A percentile compares a stretch with the other conserved stretches of the same genome.
Evolutionary conservation across 2,113 vertebrate species (phyloP).

Genomic region (Datnioides undecimradiatus): DNA sequence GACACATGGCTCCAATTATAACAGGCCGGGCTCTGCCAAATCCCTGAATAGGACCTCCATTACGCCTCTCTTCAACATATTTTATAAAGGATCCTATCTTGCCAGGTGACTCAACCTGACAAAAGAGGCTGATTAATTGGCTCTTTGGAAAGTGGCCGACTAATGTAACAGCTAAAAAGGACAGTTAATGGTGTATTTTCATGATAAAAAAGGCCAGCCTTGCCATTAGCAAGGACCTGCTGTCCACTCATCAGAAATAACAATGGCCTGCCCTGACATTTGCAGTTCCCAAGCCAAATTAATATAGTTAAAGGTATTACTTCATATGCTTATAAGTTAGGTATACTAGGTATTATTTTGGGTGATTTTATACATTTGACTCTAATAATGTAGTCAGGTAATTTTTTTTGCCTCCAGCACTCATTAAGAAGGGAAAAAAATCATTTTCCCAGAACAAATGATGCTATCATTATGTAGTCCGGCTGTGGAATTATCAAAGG

Average conservation of each 20-base stretch:
- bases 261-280: conserved; percentile 53
- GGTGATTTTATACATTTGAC: conserved; percentile 29
- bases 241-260: conserved; percentile 74
- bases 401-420: conserved; percentile 23
- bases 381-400: background rate
- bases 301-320: conserved; percentile 47
- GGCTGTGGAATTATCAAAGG: conserved; percentile 66
- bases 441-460: conserved; percentile 64
- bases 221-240: conserved; percentile 56
- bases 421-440: conserved; percentile 46
- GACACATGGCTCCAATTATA: conserved; percentile 72
- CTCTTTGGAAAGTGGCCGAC: conserved; percentile 71
- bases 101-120: conserved; percentile 75
- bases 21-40: conserved; percentile 60
- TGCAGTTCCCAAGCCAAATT: conserved; percentile 43
- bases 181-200: conserved; percentile 73
- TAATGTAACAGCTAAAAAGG: conserved; percentile 72
- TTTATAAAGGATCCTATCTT: conserved; percentile 75
- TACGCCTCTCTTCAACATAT: conserved; percentile 69
- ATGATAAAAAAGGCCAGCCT: conserved; percentile 57
- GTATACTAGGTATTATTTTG: conserved; percentile 31
- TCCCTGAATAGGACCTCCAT: conserved; percentile 76
- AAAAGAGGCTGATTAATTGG: conserved; percentile 79
- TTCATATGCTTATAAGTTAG: conserved; percentile 30
- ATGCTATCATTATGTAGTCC: conserved; percentile 66